Base-by-base conservation (phyloP, 2,797 vertebrate genomes). In the Sebastes nivosus region DNA sequence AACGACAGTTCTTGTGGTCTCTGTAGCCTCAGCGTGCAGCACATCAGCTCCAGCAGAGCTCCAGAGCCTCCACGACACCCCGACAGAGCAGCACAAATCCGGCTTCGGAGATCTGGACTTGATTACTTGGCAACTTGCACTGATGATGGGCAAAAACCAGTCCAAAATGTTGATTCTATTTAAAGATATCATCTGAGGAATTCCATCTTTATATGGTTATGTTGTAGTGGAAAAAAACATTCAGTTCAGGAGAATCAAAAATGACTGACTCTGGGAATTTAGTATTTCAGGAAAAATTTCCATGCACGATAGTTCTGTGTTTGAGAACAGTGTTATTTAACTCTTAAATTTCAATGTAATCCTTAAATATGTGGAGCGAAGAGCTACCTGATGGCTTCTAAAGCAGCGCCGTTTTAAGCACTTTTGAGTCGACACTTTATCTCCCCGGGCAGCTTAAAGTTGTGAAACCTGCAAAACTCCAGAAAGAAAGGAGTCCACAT, bases 181-280 rank as follows among this genome's bases (percentile, higher is more conserved):
- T 89, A 79, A 86, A 93, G 89, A 89, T 85, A 84, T 52, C 70
- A 85, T 89, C 88, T 57, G 73, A 79, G 86, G 89, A 88, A 89
- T 92, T 84, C 60, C 75, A 77, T 84, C 90, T 94, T 91, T 93
- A 90, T 93, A 86, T 93, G 91, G 93, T 88, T 83, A 87, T 91
- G 84, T 85, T 89, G 84, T 88, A 86, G 85, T 82, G 80, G 89
- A 61, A 89, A 90, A 88, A 88, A 90, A 88, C 68, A 82, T 81
- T 82, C 68, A 72, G 72, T 57, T 42, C 9, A 76, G 77, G 80
- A 63, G 82, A 87, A 82, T 59, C 22, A 60, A 63, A 86, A 86
- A 74, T 24, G 12, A 64, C 81, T 67, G 64, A 86, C 87, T 89
- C 66, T 84, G 81, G 82, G 85, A 88, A 83, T 73, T n/a, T 30